Base-by-base conservation (phyloP, 2,797 vertebrate genomes). In the Pipistrellus pygmaeus region DNA sequence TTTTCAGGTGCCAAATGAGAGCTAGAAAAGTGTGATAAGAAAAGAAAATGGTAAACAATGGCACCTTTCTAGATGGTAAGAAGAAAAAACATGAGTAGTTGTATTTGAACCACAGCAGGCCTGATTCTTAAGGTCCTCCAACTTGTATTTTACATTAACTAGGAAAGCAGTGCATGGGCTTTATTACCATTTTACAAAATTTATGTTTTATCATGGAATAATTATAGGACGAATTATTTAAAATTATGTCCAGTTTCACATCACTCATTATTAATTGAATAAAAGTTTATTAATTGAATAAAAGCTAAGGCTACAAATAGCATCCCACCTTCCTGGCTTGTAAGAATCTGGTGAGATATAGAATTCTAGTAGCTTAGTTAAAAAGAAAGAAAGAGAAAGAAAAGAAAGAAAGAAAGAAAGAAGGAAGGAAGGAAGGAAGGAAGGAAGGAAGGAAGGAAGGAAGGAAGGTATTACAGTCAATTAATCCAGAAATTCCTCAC, bases 201-300 rank as follows among this genome's bases (percentile, higher is more conserved):
- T 35, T 60, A 53, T 73, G 84, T 51, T 57, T 21, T 68, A 87
- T 77, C 20, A n/a, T 85, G 18, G 32, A 96, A 87, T 91, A 86
- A 88, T 95, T 88, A 60, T 62, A 94, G 62, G 85, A 57, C 71
- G 92, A 90, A 90, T 90, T 13, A 92, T 88, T 91, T 96, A 77
- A 87, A 85, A 88, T 96, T 90, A 25, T 69, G 57, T 82, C 46
- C 62, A 86, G 53, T 75, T 96, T 88, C 96, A 10, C 8, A 85
- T 17, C 30, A 64, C 25, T 64, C 11, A 73, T 21, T n/a, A n/a
- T 84, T 95, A 94, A 82, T 48, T 96, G 85, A 94, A 90, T 11
- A n/a, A 95, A 27, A 41, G 4, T n/a, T n/a, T n/a, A n/a, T 84
- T 95, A 94, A 82, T 48, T 96, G 85, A 94, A 90, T 11, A n/a